Percentiles rank a stretch among this genome's conserved stretches.
Conservation (phyloP, 2,113 vertebrate genomes). For the Charina bottae region DNA sequence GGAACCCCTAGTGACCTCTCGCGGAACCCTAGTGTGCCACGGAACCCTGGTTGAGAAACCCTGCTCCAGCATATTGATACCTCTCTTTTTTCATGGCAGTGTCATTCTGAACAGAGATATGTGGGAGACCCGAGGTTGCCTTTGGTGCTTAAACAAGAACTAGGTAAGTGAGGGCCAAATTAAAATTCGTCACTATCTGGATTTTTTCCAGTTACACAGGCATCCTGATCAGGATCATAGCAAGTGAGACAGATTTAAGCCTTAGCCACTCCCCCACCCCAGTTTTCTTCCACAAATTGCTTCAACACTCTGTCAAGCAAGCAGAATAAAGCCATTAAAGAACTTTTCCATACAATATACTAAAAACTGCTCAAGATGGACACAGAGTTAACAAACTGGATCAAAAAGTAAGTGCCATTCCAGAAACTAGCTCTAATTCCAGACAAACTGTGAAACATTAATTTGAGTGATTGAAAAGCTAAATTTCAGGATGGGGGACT, state of each 20-base stretch:
- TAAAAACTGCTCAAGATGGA: neutral
- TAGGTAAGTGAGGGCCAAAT: neutral
- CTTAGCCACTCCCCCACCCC: neutral
- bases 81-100: neutral
- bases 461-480: neutral
- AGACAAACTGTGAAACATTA: neutral
- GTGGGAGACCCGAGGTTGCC: neutral
- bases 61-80: neutral
- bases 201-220: neutral
- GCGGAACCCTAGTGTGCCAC: no score
- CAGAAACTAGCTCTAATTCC: neutral
- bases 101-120: neutral
- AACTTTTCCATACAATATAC: neutral
- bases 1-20: no score
- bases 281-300: neutral
- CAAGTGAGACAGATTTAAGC: neutral
- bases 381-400: neutral
- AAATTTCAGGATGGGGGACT: neutral
- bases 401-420: neutral
- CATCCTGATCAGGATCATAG: neutral
- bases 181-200: neutral
- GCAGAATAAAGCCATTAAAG: neutral
- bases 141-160: neutral
- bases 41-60: no score
- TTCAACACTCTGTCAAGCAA: neutral